phyloP scores from a whole-genome alignment of 2,113 vertebrate species.

The Hippocampus guttulatus region DNA sequence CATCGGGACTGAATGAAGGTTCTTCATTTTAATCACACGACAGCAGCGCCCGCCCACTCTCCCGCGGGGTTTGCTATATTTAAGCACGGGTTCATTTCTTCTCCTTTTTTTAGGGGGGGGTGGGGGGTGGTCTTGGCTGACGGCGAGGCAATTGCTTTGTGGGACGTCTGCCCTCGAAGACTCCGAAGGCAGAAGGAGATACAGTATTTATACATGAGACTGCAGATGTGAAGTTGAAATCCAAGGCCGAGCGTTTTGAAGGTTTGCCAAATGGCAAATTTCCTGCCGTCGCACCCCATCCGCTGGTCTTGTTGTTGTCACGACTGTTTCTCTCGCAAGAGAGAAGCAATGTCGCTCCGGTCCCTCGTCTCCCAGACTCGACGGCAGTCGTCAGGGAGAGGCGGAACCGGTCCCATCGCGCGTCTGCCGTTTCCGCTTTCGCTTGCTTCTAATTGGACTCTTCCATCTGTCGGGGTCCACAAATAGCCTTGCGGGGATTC shows the following conservation, averaged over 20 bases:
- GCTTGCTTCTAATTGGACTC: constrained; percentile 66
- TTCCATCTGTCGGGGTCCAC: constrained; percentile 65
- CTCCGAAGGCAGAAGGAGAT: constrained; percentile 62
- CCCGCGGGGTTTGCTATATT: constrained; percentile 64
- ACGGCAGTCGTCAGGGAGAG: constrained; percentile 41
- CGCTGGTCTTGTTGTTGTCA: constrained; percentile 6
- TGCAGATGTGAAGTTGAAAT: constrained; percentile 43
- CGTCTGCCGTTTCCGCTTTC: constrained; percentile 43
- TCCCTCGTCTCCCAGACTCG: constrained; percentile 39
- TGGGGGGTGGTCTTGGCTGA: constrained; percentile 44
- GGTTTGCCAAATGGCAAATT: constrained; percentile 1
- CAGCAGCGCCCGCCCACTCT: constrained; percentile 18
- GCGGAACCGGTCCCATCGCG: constrained; percentile 31
- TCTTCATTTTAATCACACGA: constrained; percentile 69
- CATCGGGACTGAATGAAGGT: constrained; percentile 45
- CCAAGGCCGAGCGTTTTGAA: constrained; percentile 20
- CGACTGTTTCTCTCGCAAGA: constrained; percentile 22
- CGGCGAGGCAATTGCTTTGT: constrained; percentile 60
- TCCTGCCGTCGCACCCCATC: background rate
- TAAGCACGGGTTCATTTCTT: constrained; percentile 67
- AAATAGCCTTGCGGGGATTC: constrained; percentile 52
- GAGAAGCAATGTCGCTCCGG: constrained; percentile 28
- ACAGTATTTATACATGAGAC: constrained; percentile 55
- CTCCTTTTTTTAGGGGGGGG: constrained; percentile 1
- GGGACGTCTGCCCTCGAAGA: constrained; percentile 66